Conservation (phyloP, 2,797 vertebrate species). For the Gymnothorax javanicus region DNA sequence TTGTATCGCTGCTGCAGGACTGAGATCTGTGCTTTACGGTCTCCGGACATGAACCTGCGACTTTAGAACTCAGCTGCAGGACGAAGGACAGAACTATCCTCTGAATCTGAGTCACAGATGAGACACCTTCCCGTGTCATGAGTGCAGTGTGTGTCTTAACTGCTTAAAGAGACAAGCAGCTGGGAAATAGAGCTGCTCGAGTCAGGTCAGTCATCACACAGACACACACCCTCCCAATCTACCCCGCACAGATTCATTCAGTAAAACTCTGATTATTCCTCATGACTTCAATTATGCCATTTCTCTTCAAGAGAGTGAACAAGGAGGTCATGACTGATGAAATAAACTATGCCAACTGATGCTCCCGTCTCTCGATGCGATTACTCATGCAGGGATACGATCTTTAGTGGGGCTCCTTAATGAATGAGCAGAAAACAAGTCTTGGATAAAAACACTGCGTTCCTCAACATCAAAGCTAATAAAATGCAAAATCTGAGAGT, state of each 20-base stretch:
- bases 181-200: background rate
- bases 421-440: background rate
- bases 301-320: background rate
- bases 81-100: too few relatives aligned
- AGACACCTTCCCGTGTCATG: too few relatives aligned
- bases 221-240: background rate
- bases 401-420: background rate
- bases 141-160: background rate
- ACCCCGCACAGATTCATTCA: background rate
- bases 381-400: background rate
- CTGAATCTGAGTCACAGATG: background rate
- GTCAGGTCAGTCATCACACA: background rate
- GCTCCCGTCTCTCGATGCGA: too few relatives aligned
- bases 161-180: background rate
- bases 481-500: background rate
- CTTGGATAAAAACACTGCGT: background rate
- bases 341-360: background rate
- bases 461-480: background rate
- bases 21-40: background rate
- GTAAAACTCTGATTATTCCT: background rate
- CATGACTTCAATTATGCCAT: background rate
- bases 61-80: background rate
- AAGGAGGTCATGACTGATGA: background rate
- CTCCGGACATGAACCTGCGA: background rate
- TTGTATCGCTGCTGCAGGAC: background rate